These are phyloP conservation scores for Drosophila rufa DNA, from an alignment of 1,140 invertebrate species.

Conservation along the genomic window DNA sequence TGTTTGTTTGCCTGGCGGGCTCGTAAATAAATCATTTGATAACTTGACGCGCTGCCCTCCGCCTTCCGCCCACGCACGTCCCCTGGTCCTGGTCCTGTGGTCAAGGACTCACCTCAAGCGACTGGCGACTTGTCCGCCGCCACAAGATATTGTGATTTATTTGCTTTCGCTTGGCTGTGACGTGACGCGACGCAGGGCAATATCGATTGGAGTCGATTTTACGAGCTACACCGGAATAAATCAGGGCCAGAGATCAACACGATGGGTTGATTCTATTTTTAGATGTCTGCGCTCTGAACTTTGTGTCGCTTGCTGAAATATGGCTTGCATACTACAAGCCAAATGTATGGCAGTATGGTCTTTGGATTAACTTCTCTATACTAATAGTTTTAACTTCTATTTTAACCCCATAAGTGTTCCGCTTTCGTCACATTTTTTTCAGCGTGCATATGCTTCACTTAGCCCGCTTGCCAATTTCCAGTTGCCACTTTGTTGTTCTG, in stretches of 20 bases:
- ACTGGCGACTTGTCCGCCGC: conserved; percentile 62
- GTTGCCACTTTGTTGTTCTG: conserved; percentile 67
- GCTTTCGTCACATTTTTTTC: neutral
- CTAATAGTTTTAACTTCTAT: no score
- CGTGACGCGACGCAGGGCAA: conserved; percentile 54
- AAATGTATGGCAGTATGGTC: no score
- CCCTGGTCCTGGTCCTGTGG: conserved; percentile 38
- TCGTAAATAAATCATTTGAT: conserved; percentile 84
- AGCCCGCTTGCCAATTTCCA: conserved; percentile 41
- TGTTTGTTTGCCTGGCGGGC: conserved; percentile 78
- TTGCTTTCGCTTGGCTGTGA: conserved; percentile 72
- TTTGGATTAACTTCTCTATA: no score
- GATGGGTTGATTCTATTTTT: no score
- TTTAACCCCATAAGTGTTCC: no score
- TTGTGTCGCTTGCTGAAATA: no score
- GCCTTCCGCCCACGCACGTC: conserved; percentile 36
- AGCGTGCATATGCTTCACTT: neutral
- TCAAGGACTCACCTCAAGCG: conserved; percentile 77
- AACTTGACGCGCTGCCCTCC: conserved; percentile 69
- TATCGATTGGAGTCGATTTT: conserved; percentile 57
- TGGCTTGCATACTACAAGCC: no score
- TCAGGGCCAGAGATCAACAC: neutral
- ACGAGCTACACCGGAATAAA: conserved; percentile 33
- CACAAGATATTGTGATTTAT: conserved; percentile 83
- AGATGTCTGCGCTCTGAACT: no score